phyloP scores from a whole-genome alignment of 2,113 vertebrate genomes.

The Talpa occidentalis region DNA sequence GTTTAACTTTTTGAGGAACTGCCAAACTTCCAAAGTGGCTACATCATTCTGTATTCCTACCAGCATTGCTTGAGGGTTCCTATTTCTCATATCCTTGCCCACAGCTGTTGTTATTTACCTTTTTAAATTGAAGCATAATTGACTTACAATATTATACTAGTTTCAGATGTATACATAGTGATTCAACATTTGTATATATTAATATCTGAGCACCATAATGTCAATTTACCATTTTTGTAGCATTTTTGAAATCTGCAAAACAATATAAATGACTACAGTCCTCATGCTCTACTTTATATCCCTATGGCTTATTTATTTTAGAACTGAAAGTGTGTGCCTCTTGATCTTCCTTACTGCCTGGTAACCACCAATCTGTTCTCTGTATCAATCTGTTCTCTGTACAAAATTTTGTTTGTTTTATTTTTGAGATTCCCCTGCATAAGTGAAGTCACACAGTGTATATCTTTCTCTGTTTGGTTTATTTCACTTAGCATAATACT shows the following conservation, averaged over 20 bases:
- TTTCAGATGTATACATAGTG: neutral
- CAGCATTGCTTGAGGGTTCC: neutral
- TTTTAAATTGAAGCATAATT: neutral
- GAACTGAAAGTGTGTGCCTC: neutral
- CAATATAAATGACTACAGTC: neutral
- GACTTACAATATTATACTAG: neutral
- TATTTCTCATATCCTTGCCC: neutral
- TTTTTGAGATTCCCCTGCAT: neutral
- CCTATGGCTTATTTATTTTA: neutral
- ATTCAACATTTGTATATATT: neutral
- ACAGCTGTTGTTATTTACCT: neutral
- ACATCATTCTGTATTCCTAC: neutral
- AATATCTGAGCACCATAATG: neutral
- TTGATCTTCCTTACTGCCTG: neutral
- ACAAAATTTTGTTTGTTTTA: neutral
- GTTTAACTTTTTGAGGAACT: neutral
- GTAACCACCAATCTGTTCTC: neutral
- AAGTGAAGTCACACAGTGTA: neutral
- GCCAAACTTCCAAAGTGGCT: neutral
- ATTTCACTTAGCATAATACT: neutral
- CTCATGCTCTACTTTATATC: neutral
- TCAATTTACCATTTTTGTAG: neutral
- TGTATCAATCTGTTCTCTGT: neutral
- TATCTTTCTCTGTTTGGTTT: neutral
- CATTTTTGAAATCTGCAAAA: neutral